Conservation (phyloP, 92 coral and sea anemone genomes). For the Phymanthus crucifer region DNA sequence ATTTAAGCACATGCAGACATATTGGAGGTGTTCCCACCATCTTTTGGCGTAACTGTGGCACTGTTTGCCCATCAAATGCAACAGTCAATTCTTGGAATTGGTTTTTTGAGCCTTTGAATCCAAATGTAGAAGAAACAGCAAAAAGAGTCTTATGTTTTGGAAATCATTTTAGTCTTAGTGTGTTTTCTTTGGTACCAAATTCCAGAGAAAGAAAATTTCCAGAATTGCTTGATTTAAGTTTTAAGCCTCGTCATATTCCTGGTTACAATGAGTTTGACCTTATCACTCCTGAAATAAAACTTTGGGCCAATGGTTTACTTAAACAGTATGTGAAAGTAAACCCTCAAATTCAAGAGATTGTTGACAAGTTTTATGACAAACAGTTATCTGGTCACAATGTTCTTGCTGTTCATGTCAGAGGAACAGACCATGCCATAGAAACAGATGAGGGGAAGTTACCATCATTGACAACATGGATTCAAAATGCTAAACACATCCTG, state of each 20-base stretch:
- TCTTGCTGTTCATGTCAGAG: slow-evolving; percentile 86
- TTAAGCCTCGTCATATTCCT: slow-evolving; percentile 32
- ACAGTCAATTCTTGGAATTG: slow-evolving; percentile 69
- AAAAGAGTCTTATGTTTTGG: slow-evolving; percentile 54
- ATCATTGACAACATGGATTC: slow-evolving; percentile 48
- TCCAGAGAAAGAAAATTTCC: background rate
- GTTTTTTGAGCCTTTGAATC: slow-evolving; percentile 69
- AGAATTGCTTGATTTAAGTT: slow-evolving; percentile 42
- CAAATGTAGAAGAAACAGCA: slow-evolving; percentile 44
- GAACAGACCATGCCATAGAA: slow-evolving; percentile 71
- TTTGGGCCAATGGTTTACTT: slow-evolving; percentile 45
- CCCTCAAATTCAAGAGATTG: slow-evolving; percentile 32
- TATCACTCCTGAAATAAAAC: slow-evolving; percentile 38
- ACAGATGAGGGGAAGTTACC: slow-evolving; percentile 44
- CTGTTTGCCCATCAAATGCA: slow-evolving; percentile 54
- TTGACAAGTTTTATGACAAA: slow-evolving; percentile 37
- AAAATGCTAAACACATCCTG: slow-evolving; percentile 44
- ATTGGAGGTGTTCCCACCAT: slow-evolving; percentile 50
- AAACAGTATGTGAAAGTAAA: slow-evolving; percentile 38
- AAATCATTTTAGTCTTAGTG: slow-evolving; percentile 7
- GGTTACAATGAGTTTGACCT: slow-evolving; percentile 41
- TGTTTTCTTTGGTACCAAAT: background rate
- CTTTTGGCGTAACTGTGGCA: slow-evolving; percentile 60
- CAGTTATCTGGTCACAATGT: slow-evolving; percentile 45
- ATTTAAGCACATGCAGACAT: slow-evolving; percentile 36